Base-by-base conservation (phyloP, 2,888 invertebrate species). In the Brachycybe producta region DNA sequence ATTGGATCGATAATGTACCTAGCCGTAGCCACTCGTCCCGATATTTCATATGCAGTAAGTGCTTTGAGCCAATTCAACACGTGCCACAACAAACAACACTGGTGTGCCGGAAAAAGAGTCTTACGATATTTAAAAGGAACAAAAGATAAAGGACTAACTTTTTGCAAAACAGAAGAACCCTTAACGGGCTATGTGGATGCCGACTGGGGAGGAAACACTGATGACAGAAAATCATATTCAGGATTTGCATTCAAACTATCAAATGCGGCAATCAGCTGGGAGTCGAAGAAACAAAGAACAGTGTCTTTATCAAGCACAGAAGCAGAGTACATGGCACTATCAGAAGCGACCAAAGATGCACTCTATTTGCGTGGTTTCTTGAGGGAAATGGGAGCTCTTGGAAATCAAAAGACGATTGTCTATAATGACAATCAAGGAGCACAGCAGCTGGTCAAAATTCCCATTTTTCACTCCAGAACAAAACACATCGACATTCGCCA, bases 401-500 rank as follows among this genome's bases (percentile, higher is more conserved):
- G 13, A 4, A 4, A 15, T 4, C 19, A 8, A 3, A 42, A 45
- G 1, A 39, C 42, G 23, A 26, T 26, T 8, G 19, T 51, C 4
- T 41, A 35, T n/a, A 27, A 48, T 11, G 57, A 57, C 34, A 59
- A 58, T 38, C 57, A 59, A 30, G 50, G 52, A 7, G 47, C 56
- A 5, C 52, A 55, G n/a, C 47, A 50, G 32, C 21, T 57, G 40
- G 41, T 43, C 3, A 49, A 47, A 27, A 57, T 54, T 40, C 54
- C 53, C 2, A 48, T 55, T 15, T 39, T 35, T 19, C 57, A 58
- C 30, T 51, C 49, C 30, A 28, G 54, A 28, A 51, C 54, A 2
- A 59, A 59, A 41, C 57, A 59, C 41, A 58, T 58, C 35, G 57
- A 53, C 26, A 46, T 55, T 3, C 26, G 46, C 7, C 54, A 53